phyloP scores from a whole-genome alignment of 1,140 invertebrate genomes.

The Sarcophaga bullata region DNA sequence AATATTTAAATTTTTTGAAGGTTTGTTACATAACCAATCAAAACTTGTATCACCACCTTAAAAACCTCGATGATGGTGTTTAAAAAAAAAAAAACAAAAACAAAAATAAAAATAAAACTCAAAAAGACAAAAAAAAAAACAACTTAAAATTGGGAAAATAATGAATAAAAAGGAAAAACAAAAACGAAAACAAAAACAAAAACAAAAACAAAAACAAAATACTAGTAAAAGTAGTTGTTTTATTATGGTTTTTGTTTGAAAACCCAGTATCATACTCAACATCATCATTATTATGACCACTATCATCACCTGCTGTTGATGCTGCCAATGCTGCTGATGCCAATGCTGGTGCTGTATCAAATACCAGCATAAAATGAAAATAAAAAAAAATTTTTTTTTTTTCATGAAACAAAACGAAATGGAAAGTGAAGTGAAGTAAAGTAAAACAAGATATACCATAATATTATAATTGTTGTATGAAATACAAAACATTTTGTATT shows the following conservation, averaged over 20 bases:
- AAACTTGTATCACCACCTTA: slow-evolving; percentile 3
- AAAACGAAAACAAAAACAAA: background rate
- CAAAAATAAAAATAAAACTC: too few relatives aligned
- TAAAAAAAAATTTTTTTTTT: too few relatives aligned
- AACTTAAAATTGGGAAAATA: slow-evolving; percentile 10
- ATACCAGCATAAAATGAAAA: too few relatives aligned
- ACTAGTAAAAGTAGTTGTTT: background rate
- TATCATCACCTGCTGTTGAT: too few relatives aligned
- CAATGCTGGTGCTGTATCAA: too few relatives aligned
- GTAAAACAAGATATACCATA: background rate
- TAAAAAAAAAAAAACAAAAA: too few relatives aligned
- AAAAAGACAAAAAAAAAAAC: background rate
- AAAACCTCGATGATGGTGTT: background rate
- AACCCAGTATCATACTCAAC: background rate
- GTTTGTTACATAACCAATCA: slow-evolving; percentile 17
- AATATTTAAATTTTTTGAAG: slow-evolving; percentile 14
- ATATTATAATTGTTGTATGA: background rate
- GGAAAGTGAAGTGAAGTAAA: background rate
- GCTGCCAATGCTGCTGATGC: too few relatives aligned
- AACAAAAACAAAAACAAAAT: background rate
- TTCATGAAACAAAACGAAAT: background rate
- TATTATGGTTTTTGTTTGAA: background rate
- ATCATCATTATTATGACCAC: background rate
- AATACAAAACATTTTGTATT: background rate
- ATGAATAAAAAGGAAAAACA: background rate